phyloP scores from a whole-genome alignment of 1,140 invertebrate species.

The Zaprionus inermis region DNA sequence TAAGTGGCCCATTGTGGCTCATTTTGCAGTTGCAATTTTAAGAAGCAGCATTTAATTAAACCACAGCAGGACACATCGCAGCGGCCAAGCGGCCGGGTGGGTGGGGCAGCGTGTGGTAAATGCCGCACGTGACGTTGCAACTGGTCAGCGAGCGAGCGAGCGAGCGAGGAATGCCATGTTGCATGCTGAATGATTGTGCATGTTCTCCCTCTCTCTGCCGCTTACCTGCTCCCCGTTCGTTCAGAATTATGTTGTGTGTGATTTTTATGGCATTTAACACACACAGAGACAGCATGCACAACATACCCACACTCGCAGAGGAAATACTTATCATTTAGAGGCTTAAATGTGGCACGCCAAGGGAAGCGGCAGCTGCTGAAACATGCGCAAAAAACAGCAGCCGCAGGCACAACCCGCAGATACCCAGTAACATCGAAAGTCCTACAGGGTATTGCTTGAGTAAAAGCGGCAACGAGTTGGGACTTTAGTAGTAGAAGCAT shows the following conservation, averaged over 20 bases:
- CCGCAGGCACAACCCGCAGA: background rate
- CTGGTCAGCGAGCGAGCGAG: constrained; percentile 40
- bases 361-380: background rate
- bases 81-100: background rate
- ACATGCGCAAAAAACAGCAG: background rate
- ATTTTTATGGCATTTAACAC: constrained; percentile 58
- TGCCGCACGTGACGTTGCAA: constrained; percentile 62
- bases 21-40: constrained; percentile 79
- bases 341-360: constrained; percentile 43
- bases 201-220: constrained; percentile 22
- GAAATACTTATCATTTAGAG: constrained; percentile 47
- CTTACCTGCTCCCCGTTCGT: background rate
- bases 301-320: background rate
- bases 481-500: background rate
- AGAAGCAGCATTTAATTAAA: constrained; percentile 79
- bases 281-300: constrained; percentile 35
- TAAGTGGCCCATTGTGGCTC: constrained; percentile 78
- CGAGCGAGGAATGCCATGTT: constrained; percentile 37
- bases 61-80: constrained; percentile 32
- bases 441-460: background rate
- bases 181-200: constrained; percentile 62
- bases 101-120: background rate
- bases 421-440: background rate
- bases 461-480: background rate
- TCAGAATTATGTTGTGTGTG: constrained; percentile 53